These are phyloP conservation scores for Apis cerana DNA, from an alignment of 1,140 invertebrate genomes.

Conservation along the genomic window DNA sequence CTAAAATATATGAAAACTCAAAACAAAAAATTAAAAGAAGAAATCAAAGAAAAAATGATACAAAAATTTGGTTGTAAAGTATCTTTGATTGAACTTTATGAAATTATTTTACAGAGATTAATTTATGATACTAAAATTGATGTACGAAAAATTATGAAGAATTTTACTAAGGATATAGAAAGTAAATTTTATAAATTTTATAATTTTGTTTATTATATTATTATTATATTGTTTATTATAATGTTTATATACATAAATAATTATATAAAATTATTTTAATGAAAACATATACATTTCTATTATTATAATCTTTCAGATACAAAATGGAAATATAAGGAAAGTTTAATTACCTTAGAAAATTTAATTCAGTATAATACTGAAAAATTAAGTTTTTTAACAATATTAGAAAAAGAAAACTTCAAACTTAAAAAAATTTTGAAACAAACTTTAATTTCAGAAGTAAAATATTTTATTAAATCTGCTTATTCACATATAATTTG, in stretches of 20 bases:
- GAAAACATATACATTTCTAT: not conserved
- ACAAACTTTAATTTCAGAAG: slow-evolving; percentile 58
- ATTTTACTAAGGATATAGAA: slow-evolving; percentile 77
- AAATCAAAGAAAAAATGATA: slow-evolving; percentile 81
- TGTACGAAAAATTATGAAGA: slow-evolving; percentile 77
- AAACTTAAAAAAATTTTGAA: slow-evolving; percentile 78
- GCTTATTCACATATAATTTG: not conserved
- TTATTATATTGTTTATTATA: no score
- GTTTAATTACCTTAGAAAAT: slow-evolving; percentile 76
- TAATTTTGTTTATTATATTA: no score
- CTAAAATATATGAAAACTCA: slow-evolving; percentile 82
- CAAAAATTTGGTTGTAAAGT: slow-evolving; percentile 83
- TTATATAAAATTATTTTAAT: slow-evolving; percentile 17
- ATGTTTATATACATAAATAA: no score
- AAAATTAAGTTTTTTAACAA: slow-evolving; percentile 82
- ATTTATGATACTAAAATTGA: slow-evolving; percentile 81
- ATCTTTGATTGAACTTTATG: slow-evolving; percentile 82
- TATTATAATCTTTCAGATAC: slow-evolving; percentile 57
- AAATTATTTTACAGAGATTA: slow-evolving; percentile 81
- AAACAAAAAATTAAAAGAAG: slow-evolving; percentile 79
- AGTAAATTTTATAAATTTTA: slow-evolving; percentile 56
- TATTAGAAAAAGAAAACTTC: slow-evolving; percentile 82
- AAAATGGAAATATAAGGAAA: slow-evolving; percentile 69
- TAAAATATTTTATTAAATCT: slow-evolving; percentile 46
- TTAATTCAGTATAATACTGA: slow-evolving; percentile 82